Percentiles rank a stretch among this genome's conserved stretches.
phyloP scores from a whole-genome alignment of 2,113 vertebrate species.

The Nannobrachium achirus region DNA sequence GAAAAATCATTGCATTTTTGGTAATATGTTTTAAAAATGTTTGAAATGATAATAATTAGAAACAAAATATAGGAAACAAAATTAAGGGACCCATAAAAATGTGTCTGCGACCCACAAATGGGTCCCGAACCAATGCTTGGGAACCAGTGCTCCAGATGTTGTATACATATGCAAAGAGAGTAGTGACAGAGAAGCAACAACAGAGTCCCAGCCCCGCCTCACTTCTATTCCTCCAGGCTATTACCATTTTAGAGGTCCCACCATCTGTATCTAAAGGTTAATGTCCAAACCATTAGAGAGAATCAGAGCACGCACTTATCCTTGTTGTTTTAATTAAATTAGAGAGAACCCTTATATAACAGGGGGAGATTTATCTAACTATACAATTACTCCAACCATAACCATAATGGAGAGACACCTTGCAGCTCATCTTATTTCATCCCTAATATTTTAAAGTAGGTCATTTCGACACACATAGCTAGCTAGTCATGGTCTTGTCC shows the following conservation, averaged over 20 bases:
- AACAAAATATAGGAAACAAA: no score
- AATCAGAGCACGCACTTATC: slow-evolving; percentile 59
- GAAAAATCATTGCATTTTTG: no score
- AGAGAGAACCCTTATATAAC: slow-evolving; percentile 65
- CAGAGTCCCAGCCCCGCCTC: slow-evolving; percentile 23
- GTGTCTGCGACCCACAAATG: no score
- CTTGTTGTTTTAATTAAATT: slow-evolving; percentile 78
- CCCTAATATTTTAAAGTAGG: slow-evolving; percentile 59
- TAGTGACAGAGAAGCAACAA: slow-evolving; percentile 33
- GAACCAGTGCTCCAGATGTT: background rate
- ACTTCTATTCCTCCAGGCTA: slow-evolving; percentile 29
- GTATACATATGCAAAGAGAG: slow-evolving; percentile 37
- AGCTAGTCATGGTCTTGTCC: slow-evolving; percentile 72
- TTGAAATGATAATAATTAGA: no score
- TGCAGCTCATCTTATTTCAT: slow-evolving; percentile 64
- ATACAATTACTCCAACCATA: slow-evolving; percentile 56
- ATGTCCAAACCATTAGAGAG: slow-evolving; percentile 69
- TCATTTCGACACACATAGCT: slow-evolving; percentile 54
- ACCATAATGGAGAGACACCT: slow-evolving; percentile 60
- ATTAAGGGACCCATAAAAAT: no score
- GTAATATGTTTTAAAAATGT: no score
- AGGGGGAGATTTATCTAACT: slow-evolving; percentile 52
- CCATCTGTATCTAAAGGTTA: slow-evolving; percentile 70
- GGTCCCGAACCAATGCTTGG: no score
- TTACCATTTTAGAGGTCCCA: slow-evolving; percentile 67